phyloP scores from a whole-genome alignment of 2,797 vertebrate genomes.

The Gymnoscopelus braueri region DNA sequence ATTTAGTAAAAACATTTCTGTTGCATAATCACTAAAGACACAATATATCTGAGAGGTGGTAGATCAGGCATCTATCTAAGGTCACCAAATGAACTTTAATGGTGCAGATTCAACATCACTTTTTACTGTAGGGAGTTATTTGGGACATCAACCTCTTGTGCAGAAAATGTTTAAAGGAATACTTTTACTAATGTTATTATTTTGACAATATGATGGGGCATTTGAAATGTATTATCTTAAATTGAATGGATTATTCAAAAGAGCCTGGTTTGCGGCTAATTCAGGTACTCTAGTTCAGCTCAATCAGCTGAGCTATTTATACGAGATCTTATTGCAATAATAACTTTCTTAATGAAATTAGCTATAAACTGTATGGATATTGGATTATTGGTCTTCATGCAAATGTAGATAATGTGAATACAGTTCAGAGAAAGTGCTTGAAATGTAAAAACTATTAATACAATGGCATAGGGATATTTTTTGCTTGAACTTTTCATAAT shows the following conservation, averaged over 20 bases:
- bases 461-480: slow-evolving; percentile 12
- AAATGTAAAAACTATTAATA: slow-evolving; percentile 11
- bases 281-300: too few species aligned
- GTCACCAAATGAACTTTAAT: slow-evolving; percentile 30
- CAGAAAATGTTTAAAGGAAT: slow-evolving; percentile 20
- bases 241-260: slow-evolving; percentile 1
- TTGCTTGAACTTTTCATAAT: slow-evolving; percentile 36
- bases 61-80: slow-evolving; percentile 69
- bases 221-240: slow-evolving; percentile 17
- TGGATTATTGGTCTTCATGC: slow-evolving; percentile 26
- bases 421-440: not conserved
- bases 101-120: slow-evolving; percentile 43
- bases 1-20: slow-evolving; percentile 12
- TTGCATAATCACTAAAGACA: slow-evolving; percentile 14
- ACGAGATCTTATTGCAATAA: slow-evolving; percentile 2
- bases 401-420: slow-evolving; percentile 20
- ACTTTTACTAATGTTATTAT: slow-evolving; percentile 9
- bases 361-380: slow-evolving; percentile 11
- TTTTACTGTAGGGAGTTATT: slow-evolving; percentile 39
- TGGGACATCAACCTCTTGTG: slow-evolving; percentile 4
- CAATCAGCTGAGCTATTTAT: too few species aligned
- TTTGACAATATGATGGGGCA: not conserved
- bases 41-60: slow-evolving; percentile 37
- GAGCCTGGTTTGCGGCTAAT: not conserved
- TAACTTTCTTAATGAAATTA: slow-evolving; percentile 13